Conservation (phyloP, 2,797 vertebrate species). For the Apogon talboti region DNA sequence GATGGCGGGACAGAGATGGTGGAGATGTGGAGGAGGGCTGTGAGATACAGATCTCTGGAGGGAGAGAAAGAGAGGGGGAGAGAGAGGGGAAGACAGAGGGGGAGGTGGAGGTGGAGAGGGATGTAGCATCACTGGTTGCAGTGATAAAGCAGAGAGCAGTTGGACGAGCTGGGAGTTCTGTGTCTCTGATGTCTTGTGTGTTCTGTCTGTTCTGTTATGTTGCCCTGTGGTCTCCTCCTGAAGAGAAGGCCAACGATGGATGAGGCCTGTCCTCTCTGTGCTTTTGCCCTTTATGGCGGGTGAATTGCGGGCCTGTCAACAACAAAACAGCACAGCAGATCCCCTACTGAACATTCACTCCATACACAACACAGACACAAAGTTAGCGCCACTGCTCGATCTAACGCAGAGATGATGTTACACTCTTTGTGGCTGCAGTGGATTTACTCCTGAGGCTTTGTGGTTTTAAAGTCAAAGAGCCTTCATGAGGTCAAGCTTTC, state of each 20-base stretch:
- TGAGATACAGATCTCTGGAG: slow-evolving; percentile 73
- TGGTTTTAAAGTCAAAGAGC: slow-evolving; percentile 62
- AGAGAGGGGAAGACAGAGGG: background rate
- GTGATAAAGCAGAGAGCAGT: slow-evolving; percentile 70
- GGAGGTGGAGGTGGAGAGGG: slow-evolving; percentile 41
- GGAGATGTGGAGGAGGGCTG: slow-evolving; percentile 73
- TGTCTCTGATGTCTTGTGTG: slow-evolving; percentile 72
- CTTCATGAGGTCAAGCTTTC: slow-evolving; percentile 61
- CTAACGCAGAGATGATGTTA: slow-evolving; percentile 43
- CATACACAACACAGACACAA: slow-evolving; percentile 13
- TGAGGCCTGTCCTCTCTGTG: slow-evolving; percentile 71
- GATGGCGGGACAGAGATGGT: slow-evolving; percentile 70
- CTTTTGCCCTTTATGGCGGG: slow-evolving; percentile 68
- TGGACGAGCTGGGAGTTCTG: slow-evolving; percentile 72
- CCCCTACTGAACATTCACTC: slow-evolving; percentile 26
- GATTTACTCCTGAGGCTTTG: slow-evolving; percentile 54
- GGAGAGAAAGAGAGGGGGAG: slow-evolving; percentile 1
- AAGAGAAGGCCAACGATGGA: slow-evolving; percentile 70
- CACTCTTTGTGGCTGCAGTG: slow-evolving; percentile 45
- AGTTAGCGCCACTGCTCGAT: slow-evolving; percentile 19
- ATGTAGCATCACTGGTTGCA: slow-evolving; percentile 63
- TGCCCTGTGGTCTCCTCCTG: slow-evolving; percentile 70
- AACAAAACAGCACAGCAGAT: slow-evolving; percentile 47
- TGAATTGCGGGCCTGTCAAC: slow-evolving; percentile 71
- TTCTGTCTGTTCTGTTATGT: slow-evolving; percentile 63